These are phyloP conservation scores for Odocoileus hemionus DNA, from an alignment of 2,113 vertebrate species.

Conservation along the genomic window DNA sequence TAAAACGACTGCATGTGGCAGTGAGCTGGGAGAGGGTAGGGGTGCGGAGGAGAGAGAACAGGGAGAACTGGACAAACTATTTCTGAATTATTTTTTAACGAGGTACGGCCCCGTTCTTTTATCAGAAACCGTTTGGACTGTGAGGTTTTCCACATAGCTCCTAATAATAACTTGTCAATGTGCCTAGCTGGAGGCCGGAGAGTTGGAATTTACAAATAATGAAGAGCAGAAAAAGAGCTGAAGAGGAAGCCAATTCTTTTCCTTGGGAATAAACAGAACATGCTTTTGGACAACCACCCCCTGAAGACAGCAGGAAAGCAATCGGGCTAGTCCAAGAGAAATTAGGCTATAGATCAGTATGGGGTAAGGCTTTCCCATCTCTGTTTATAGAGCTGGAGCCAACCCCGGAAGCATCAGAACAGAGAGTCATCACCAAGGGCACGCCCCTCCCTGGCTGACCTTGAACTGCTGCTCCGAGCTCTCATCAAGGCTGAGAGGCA, in stretches of 20 bases:
- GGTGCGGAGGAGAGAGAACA: background rate
- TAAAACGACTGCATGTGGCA: background rate
- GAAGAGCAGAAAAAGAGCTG: conserved; percentile 17
- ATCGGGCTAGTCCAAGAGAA: background rate
- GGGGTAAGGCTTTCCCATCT: background rate
- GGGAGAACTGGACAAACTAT: background rate
- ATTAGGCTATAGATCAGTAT: background rate
- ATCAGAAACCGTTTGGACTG: conserved; percentile 41
- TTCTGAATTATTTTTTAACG: conserved; percentile 23
- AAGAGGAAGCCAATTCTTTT: conserved; percentile 23
- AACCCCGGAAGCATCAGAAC: background rate
- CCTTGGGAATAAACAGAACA: background rate
- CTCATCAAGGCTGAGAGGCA: background rate
- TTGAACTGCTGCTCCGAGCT: background rate
- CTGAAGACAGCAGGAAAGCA: background rate
- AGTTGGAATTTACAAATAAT: conserved; percentile 34
- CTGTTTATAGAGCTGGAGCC: background rate
- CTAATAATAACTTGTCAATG: conserved; percentile 40
- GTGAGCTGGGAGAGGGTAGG: background rate
- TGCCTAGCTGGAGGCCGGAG: background rate
- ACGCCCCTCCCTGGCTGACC: background rate
- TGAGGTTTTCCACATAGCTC: conserved; percentile 44
- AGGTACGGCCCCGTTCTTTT: conserved; percentile 23
- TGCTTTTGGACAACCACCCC: background rate
- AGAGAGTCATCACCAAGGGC: background rate